A percentile compares a stretch with the other conserved stretches of the same genome.
Conservation (phyloP, 2,888 invertebrate genomes). For the Hedya salicella region DNA sequence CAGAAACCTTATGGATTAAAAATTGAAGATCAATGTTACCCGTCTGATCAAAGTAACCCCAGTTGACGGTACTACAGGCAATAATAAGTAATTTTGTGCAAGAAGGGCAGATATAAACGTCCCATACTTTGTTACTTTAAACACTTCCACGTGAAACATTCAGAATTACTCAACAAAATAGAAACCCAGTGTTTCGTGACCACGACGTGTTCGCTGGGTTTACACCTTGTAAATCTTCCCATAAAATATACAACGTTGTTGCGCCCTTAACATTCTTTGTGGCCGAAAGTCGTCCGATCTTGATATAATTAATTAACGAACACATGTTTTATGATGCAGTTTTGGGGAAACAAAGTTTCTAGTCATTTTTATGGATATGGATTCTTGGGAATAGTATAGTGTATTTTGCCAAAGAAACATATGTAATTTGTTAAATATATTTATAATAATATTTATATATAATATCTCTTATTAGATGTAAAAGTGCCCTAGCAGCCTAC, state of each 20-base stretch:
- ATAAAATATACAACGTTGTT: slow-evolving; percentile 79
- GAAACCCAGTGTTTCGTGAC: slow-evolving; percentile 68
- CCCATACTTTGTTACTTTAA: slow-evolving; percentile 7
- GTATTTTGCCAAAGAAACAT: too few relatives aligned
- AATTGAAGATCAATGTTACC: too few relatives aligned
- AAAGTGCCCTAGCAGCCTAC: too few relatives aligned
- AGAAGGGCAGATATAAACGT: not conserved
- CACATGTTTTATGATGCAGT: slow-evolving; percentile 42
- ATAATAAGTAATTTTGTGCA: not conserved
- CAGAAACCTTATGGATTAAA: too few relatives aligned
- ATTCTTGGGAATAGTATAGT: too few relatives aligned
- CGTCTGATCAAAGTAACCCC: too few relatives aligned
- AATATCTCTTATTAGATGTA: too few relatives aligned
- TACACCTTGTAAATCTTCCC: slow-evolving; percentile 75
- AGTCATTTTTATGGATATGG: not conserved
- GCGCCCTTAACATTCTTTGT: slow-evolving; percentile 56
- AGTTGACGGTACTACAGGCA: not conserved
- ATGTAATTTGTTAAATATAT: too few relatives aligned
- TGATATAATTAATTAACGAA: slow-evolving; percentile 54
- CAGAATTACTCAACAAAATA: slow-evolving; percentile 45
- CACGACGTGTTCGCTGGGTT: slow-evolving; percentile 62
- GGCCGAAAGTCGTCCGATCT: slow-evolving; percentile 55
- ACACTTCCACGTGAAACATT: slow-evolving; percentile 23
- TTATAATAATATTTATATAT: too few relatives aligned
- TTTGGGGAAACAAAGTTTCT: not conserved